These are phyloP conservation scores for Fissipunctia ypsillon DNA, from an alignment of 2,888 invertebrate species.

Conservation along the genomic window DNA sequence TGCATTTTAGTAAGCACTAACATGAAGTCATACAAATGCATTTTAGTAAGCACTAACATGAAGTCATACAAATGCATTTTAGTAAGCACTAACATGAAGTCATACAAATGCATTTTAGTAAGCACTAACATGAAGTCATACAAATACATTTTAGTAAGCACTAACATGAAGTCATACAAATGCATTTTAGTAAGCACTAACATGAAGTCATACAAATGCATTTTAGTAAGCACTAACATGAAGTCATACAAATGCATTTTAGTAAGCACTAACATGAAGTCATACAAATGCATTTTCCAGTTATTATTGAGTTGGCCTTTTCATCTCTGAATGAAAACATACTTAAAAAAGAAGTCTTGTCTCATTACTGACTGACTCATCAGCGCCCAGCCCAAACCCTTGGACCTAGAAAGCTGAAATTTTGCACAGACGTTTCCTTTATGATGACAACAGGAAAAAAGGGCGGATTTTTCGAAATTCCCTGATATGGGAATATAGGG, in stretches of 20 bases:
- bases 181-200: not conserved
- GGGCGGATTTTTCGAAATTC: not conserved
- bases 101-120: not conserved
- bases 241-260: not conserved
- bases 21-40: not conserved
- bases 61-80: not conserved
- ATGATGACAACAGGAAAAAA: not conserved
- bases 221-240: too few relatives aligned
- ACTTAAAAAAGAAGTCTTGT: not conserved
- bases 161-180: not conserved
- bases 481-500: not conserved
- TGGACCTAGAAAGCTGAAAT: not conserved
- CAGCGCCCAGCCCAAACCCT: not conserved
- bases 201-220: not conserved
- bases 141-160: not conserved
- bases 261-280: too few relatives aligned
- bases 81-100: too few relatives aligned
- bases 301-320: not conserved
- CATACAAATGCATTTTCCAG: not conserved
- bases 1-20: not conserved
- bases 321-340: not conserved
- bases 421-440: not conserved
- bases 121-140: not conserved
- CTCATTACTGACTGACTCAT: not conserved
- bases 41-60: too few relatives aligned